These are phyloP conservation scores for Halictus rubicundus DNA, from an alignment of 1,140 invertebrate species.

Conservation along the genomic window DNA sequence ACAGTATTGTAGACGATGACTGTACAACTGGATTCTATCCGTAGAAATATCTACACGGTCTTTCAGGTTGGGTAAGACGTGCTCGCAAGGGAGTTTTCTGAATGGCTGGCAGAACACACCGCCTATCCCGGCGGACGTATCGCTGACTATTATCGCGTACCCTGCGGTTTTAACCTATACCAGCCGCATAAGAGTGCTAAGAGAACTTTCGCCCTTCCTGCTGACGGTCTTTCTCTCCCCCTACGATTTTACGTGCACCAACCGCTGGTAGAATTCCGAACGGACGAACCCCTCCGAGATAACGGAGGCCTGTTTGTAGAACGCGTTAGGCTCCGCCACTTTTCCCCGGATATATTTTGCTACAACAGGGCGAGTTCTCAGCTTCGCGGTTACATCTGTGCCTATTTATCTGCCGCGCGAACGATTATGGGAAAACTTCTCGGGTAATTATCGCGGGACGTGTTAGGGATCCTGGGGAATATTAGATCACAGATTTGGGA, in stretches of 20 bases:
- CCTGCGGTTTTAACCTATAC: slow-evolving; percentile 73
- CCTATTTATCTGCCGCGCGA: not conserved
- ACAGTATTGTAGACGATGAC: slow-evolving; percentile 25
- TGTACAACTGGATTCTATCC: slow-evolving; percentile 32
- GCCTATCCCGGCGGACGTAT: slow-evolving; percentile 66
- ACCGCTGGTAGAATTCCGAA: slow-evolving; percentile 20
- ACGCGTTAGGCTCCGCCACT: slow-evolving; percentile 57
- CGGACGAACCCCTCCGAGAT: slow-evolving; percentile 61
- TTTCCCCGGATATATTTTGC: not conserved
- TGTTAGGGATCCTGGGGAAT: not conserved
- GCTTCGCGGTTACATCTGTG: not conserved
- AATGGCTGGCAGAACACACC: slow-evolving; percentile 46
- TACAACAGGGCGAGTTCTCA: not conserved
- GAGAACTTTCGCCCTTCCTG: slow-evolving; percentile 46
- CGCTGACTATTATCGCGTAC: slow-evolving; percentile 73
- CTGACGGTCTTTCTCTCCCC: slow-evolving; percentile 37
- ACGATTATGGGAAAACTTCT: not conserved
- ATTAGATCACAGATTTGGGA: too few relatives aligned
- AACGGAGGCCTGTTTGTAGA: slow-evolving; percentile 70
- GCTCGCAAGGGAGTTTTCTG: slow-evolving; percentile 43
- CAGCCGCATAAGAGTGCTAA: slow-evolving; percentile 41
- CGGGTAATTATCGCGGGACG: not conserved
- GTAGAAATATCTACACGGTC: slow-evolving; percentile 15
- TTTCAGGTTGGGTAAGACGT: slow-evolving; percentile 42
- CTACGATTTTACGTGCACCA: slow-evolving; percentile 41